Evolutionary conservation across 2,888 invertebrate genomes (phyloP).

Genomic region (Tipula unca): DNA sequence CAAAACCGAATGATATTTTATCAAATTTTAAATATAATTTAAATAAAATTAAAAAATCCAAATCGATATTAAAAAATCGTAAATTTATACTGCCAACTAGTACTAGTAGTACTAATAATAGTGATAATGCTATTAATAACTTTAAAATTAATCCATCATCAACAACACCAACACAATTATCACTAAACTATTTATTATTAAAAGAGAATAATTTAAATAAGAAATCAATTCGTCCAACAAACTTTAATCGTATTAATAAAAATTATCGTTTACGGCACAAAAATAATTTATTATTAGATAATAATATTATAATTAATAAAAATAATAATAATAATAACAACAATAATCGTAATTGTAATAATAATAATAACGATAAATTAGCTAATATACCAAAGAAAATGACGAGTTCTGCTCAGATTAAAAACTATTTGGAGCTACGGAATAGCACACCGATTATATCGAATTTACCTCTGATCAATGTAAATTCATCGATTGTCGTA

Average conservation of each 20-base stretch:
- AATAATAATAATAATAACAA: background rate
- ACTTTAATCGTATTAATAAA: background rate
- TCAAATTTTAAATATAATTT: background rate
- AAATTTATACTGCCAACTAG: background rate
- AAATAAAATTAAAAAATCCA: conserved; percentile 9
- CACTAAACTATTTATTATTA: background rate
- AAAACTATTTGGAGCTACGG: background rate
- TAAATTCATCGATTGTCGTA: conserved; percentile 23
- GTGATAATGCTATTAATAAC: background rate
- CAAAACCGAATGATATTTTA: background rate
- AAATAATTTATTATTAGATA: background rate
- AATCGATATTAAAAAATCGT: background rate
- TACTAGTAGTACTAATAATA: background rate
- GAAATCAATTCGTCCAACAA: background rate
- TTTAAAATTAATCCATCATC: background rate
- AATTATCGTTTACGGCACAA: background rate
- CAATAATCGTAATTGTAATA: background rate
- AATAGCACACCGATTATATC: conserved; percentile 22
- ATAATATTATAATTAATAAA: background rate
- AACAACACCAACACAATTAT: background rate
- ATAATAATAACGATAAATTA: background rate
- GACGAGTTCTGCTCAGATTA: background rate
- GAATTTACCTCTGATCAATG: conserved; percentile 24
- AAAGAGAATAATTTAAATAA: background rate
- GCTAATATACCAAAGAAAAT: background rate